Percentiles rank a stretch among this genome's conserved stretches.
phyloP scores from a whole-genome alignment of 2,113 vertebrate species.

The Harpagus bidentatus region DNA sequence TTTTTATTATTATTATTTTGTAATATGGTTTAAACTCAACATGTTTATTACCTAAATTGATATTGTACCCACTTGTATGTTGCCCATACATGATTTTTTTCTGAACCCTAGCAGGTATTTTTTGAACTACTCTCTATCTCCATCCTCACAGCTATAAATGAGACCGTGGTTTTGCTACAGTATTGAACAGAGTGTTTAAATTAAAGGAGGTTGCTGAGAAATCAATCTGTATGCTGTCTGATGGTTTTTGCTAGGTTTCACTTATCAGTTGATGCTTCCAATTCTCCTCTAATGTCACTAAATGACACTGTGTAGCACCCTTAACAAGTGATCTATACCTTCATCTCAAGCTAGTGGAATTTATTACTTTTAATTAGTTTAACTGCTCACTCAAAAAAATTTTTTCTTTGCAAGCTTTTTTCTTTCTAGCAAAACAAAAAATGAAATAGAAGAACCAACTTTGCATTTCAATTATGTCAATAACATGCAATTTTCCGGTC shows the following conservation, averaged over 20 bases:
- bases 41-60: neutral
- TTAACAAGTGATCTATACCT: slow-evolving; percentile 13
- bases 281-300: neutral
- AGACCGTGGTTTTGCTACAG: neutral
- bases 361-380: slow-evolving; percentile 49
- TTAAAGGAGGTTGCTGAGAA: neutral
- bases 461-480: slow-evolving; percentile 48
- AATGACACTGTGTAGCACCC: neutral
- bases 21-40: neutral
- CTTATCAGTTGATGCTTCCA: neutral
- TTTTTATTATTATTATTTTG: neutral
- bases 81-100: neutral
- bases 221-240: neutral
- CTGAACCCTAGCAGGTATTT: neutral
- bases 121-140: neutral
- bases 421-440: neutral
- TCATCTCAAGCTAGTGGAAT: neutral
- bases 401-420: neutral
- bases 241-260: slow-evolving; percentile 7
- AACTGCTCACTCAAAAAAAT: neutral
- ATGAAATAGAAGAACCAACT: neutral
- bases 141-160: neutral
- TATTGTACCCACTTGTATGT: too few species aligned
- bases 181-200: neutral
- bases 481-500: slow-evolving; percentile 31